phyloP scores from a whole-genome alignment of 2,888 invertebrate species.

The Bombyx huttoni region DNA sequence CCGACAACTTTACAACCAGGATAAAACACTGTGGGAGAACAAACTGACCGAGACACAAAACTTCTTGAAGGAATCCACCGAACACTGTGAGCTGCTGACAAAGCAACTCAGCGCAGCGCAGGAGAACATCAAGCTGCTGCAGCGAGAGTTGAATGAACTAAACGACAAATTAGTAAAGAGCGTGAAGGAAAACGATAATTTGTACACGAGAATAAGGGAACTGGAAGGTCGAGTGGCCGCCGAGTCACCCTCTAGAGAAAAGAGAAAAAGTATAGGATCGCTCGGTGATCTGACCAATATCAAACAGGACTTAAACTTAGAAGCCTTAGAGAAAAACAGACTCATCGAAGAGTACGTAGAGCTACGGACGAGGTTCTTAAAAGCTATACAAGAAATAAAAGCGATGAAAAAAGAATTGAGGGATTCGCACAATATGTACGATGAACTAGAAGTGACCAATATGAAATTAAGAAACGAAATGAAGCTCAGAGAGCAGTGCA shows the following conservation, averaged over 20 bases:
- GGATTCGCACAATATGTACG: slow-evolving; percentile 84
- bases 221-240: slow-evolving; percentile 74
- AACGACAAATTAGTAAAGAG: slow-evolving; percentile 78
- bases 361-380: slow-evolving; percentile 82
- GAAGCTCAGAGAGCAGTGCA: slow-evolving; percentile 74
- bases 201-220: slow-evolving; percentile 81
- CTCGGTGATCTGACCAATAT: slow-evolving; percentile 86
- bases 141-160: slow-evolving; percentile 77
- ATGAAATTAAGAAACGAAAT: slow-evolving; percentile 82
- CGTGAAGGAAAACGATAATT: slow-evolving; percentile 82
- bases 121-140: slow-evolving; percentile 76
- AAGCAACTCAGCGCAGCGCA: slow-evolving; percentile 78
- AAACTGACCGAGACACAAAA: slow-evolving; percentile 79
- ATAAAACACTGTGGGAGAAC: slow-evolving; percentile 78
- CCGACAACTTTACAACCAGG: slow-evolving; percentile 73
- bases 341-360: slow-evolving; percentile 87
- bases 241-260: slow-evolving; percentile 69
- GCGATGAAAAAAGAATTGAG: slow-evolving; percentile 86
- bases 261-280: slow-evolving; percentile 81
- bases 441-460: slow-evolving; percentile 85
- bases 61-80: slow-evolving; percentile 76
- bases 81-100: slow-evolving; percentile 76
- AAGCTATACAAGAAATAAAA: slow-evolving; percentile 86
- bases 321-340: slow-evolving; percentile 80
- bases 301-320: slow-evolving; percentile 81